These are phyloP conservation scores for Palythoa caribaeorum DNA, from an alignment of 92 coral and sea anemone genomes.

Conservation along the genomic window DNA sequence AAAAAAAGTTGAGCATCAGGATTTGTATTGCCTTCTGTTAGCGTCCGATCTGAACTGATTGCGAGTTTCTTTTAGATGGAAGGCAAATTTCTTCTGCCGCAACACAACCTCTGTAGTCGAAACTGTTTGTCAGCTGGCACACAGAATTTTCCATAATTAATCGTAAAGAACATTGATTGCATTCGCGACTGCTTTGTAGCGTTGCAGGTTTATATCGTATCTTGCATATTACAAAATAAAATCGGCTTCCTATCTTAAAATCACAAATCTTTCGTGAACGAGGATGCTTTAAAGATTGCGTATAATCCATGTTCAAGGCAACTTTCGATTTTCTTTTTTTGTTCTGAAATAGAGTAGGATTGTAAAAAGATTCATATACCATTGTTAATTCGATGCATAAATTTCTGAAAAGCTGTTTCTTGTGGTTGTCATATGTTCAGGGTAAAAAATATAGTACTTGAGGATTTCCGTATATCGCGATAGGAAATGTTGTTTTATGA, in stretches of 20 bases:
- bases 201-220: constrained; percentile 30
- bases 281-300: constrained; percentile 13
- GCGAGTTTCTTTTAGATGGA: not conserved
- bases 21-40: not conserved
- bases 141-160: constrained; percentile 47
- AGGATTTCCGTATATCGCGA: constrained; percentile 22
- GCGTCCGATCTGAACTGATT: constrained; percentile 4
- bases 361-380: constrained; percentile 29
- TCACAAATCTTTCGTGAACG: not conserved
- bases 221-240: constrained; percentile 3
- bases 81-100: not conserved
- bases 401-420: constrained; percentile 44
- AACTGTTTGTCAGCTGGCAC: constrained; percentile 51
- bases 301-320: not conserved
- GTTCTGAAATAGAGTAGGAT: constrained; percentile 6
- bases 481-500: not conserved
- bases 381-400: constrained; percentile 46
- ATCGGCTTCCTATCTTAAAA: not conserved
- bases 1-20: constrained; percentile 21
- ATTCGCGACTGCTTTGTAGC: constrained; percentile 40
- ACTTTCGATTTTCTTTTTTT: constrained; percentile 34
- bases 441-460: not conserved
- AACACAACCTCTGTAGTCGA: not conserved
- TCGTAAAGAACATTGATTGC: constrained; percentile 43
- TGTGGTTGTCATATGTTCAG: constrained; percentile 23